Conservation (phyloP, 2,113 vertebrate species). For the Rhegmatorhina hoffmannsi region DNA sequence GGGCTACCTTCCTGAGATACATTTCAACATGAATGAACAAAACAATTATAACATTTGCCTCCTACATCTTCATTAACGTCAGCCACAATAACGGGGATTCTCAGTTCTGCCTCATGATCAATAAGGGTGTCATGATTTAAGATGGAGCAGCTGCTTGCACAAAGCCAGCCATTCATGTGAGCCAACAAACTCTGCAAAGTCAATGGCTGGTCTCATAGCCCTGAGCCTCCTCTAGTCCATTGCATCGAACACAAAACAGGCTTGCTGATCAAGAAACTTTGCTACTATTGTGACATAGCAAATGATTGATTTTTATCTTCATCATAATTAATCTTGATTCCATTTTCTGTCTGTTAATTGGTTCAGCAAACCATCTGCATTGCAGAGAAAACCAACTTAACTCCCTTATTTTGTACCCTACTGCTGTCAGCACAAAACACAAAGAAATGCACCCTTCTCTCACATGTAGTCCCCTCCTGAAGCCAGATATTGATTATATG, state of each 20-base stretch:
- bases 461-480: background rate
- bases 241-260: background rate
- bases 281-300: background rate
- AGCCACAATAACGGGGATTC: background rate
- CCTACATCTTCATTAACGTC: slow-evolving; percentile 4
- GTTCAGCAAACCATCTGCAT: background rate
- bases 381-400: background rate
- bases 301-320: background rate
- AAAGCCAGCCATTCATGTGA: background rate
- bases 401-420: background rate
- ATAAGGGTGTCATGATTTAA: background rate
- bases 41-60: slow-evolving; percentile 10
- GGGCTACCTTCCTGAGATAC: background rate
- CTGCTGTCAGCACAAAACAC: background rate
- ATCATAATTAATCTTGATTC: background rate
- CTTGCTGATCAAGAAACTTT: background rate
- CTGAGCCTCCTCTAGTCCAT: background rate
- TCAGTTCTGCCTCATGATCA: background rate
- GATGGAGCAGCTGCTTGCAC: background rate
- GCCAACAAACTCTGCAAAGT: background rate
- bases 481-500: background rate
- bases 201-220: background rate
- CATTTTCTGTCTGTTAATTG: background rate
- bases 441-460: background rate
- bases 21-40: background rate